Base-by-base conservation (phyloP, 2,888 invertebrate species). In the Cremastinae sp. region DNA sequence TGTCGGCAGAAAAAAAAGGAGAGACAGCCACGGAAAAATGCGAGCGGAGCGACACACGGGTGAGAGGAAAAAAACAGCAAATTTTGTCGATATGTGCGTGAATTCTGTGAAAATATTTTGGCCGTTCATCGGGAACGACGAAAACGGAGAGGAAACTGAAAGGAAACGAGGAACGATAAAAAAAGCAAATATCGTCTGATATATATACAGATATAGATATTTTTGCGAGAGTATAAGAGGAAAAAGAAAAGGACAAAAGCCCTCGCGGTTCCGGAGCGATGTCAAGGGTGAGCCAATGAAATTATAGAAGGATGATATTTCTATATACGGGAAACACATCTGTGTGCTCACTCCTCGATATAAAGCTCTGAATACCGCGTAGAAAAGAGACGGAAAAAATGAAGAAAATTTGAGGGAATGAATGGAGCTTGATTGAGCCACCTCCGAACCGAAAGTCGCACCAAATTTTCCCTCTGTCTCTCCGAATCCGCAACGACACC, bases 391-490 rank as follows among this genome's bases (percentile, higher is more conserved):
- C 41, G 16, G 22, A 41, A 69, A 51, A 10, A 51, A 16, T 18
- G 65, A 72, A 71, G 78, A 70, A 75, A 71, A 77, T 81, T 75
- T 64, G 78, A 78, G 81, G 78, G 81, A 85, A 83, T 86, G 85
- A 86, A 86, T 86, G 83, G 82, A 64, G 65, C 78, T 80, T 86
- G 86, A 86, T 86, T 86, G 85, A 84, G 80, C 80, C 68, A 78
- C 75, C 78, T 80, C 79, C 71, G 74, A 81, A 65, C 74, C 71
- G 54, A 69, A 74, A 61, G 62, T 62, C 78, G 43, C 64, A 51
- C 65, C 71, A 38, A n/a, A 49, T 38, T 45, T 53, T 28, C 36
- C 22, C 74, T 75, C 78, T 69, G 68, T 78, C 76, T 49, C 38
- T 3, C 18, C 58, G n/a, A n/a, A n/a, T n/a, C n/a, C n/a, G n/a